phyloP scores from a whole-genome alignment of 1,140 invertebrate genomes.

The Lithobius niger region DNA sequence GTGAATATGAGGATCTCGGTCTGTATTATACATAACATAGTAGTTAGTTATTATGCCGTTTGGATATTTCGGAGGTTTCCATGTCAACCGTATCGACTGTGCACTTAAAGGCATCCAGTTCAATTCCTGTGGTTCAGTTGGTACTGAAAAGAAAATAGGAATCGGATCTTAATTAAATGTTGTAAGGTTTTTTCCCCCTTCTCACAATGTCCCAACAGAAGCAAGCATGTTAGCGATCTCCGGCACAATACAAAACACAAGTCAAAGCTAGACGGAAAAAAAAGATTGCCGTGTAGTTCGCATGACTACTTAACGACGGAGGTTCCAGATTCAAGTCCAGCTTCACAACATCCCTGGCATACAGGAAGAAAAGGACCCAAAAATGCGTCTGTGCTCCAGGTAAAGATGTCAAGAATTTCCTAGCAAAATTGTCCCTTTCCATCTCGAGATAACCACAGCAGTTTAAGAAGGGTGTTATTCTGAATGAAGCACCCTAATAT shows the following conservation, averaged over 20 bases:
- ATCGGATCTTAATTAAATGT: conserved; percentile 7
- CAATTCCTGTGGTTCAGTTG: conserved; percentile 37
- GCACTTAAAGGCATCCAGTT: conserved; percentile 35
- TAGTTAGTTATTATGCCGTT: conserved; percentile 39
- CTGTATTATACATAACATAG: conserved; percentile 29
- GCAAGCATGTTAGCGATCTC: conserved; percentile 6
- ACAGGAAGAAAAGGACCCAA: too few relatives aligned
- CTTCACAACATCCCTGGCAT: too few relatives aligned
- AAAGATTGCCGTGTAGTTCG: too few relatives aligned
- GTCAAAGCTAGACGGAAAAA: not conserved
- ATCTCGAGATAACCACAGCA: too few relatives aligned
- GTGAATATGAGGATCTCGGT: conserved; percentile 28
- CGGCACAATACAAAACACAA: conserved; percentile 2
- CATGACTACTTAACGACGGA: too few relatives aligned
- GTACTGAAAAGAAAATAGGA: conserved; percentile 29
- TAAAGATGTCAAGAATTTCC: too few relatives aligned
- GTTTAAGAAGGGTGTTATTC: too few relatives aligned
- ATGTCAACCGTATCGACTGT: conserved; percentile 34
- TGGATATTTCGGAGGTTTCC: conserved; percentile 35
- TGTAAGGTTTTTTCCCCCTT: too few relatives aligned
- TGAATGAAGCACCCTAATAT: too few relatives aligned
- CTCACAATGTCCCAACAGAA: conserved; percentile 6
- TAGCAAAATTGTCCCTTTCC: too few relatives aligned
- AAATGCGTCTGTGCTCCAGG: too few relatives aligned
- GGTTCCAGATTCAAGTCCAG: too few relatives aligned